Evolutionary conservation across 2,888 invertebrate species (phyloP).

Genomic region (Apotomis turbidana): DNA sequence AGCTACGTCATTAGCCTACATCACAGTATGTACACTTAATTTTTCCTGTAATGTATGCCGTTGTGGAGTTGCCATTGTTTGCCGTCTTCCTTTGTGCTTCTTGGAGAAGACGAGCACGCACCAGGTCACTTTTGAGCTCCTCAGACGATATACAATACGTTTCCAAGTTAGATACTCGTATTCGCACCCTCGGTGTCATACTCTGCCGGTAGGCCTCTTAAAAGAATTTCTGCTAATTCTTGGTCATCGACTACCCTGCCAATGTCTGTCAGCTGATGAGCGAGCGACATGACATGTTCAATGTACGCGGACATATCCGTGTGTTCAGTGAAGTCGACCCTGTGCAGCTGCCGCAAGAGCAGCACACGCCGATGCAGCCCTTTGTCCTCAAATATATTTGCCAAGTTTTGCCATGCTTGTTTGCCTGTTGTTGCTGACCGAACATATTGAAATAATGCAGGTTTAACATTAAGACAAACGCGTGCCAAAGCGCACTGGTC

Average conservation of each 20-base stretch:
- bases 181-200: too few species aligned
- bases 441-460: too few species aligned
- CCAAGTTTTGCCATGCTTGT: slow-evolving; percentile 12
- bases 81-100: not conserved
- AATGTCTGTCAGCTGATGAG: too few species aligned
- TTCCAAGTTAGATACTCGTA: not conserved
- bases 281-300: not conserved
- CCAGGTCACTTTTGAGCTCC: not conserved
- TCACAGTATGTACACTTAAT: too few species aligned
- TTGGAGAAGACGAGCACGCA: slow-evolving; percentile 1
- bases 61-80: too few species aligned
- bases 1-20: too few species aligned
- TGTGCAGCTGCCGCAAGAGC: slow-evolving; percentile 1
- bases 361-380: not conserved
- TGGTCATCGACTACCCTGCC: too few species aligned
- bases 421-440: not conserved
- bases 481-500: not conserved
- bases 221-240: not conserved
- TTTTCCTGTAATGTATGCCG: too few species aligned
- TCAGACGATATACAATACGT: not conserved
- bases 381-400: slow-evolving; percentile 4
- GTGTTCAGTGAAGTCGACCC: not conserved
- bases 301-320: not conserved
- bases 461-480: not conserved
- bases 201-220: not conserved